These are phyloP conservation scores for Nephila pilipes DNA, from an alignment of 1,140 invertebrate genomes.

Conservation along the genomic window DNA sequence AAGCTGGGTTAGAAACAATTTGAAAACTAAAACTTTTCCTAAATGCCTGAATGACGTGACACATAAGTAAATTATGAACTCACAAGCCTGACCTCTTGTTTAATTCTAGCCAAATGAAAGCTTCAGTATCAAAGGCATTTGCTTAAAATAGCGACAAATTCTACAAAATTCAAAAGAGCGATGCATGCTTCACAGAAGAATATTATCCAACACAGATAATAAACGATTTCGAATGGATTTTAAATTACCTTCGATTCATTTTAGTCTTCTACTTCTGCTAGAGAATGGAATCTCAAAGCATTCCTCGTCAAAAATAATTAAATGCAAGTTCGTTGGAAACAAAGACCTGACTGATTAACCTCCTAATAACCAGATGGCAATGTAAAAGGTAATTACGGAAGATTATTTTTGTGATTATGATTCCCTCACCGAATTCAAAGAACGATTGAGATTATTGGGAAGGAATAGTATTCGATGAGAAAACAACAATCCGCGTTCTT, in stretches of 20 bases:
- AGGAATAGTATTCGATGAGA: not conserved
- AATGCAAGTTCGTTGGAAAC: not conserved
- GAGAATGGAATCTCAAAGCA: not conserved
- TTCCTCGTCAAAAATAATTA: constrained; percentile 41
- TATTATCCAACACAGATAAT: constrained; percentile 34
- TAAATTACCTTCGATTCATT: constrained; percentile 46
- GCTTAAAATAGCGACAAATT: not conserved
- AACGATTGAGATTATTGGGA: constrained; percentile 18
- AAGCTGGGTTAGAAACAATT: too few relatives aligned
- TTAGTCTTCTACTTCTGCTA: not conserved
- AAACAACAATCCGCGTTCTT: not conserved
- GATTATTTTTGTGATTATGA: constrained; percentile 39
- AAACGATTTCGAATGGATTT: constrained; percentile 63
- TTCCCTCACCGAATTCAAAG: not conserved
- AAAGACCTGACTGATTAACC: constrained; percentile 50
- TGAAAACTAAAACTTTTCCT: too few relatives aligned
- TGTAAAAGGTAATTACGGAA: constrained; percentile 23
- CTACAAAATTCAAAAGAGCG: not conserved
- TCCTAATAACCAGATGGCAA: constrained; percentile 3
- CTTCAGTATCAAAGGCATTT: not conserved
- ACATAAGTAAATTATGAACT: too few relatives aligned
- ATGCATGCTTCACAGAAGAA: not conserved
- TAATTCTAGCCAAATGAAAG: not conserved
- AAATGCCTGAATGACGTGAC: too few relatives aligned
- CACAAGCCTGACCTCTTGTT: too few relatives aligned